Conservation (phyloP, 1,140 invertebrate species). For the Cephus cinctus region DNA sequence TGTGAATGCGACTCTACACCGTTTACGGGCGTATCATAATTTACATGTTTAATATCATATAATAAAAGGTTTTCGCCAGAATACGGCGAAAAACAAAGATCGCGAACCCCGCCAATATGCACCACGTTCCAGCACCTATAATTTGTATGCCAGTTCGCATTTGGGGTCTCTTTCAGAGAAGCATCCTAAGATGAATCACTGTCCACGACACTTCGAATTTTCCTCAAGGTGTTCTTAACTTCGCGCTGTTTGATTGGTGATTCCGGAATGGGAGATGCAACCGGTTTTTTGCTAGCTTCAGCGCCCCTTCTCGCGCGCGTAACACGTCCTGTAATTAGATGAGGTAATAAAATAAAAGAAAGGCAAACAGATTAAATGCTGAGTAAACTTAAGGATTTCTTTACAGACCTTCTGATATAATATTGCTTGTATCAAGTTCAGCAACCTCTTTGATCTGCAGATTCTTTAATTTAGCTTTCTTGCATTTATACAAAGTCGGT, state of each 20-base stretch:
- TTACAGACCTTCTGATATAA: conserved; percentile 42
- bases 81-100: too few species aligned
- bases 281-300: conserved; percentile 13
- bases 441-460: conserved; percentile 31
- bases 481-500: conserved; percentile 45
- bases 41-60: too few species aligned
- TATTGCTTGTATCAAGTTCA: conserved; percentile 33
- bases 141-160: too few species aligned
- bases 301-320: conserved; percentile 34
- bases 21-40: too few species aligned
- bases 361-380: not conserved
- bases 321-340: conserved; percentile 32
- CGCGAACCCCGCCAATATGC: too few species aligned
- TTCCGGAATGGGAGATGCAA: conserved; percentile 12
- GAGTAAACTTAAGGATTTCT: not conserved
- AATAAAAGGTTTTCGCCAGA: too few species aligned
- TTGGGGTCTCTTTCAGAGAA: too few species aligned
- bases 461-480: conserved; percentile 32
- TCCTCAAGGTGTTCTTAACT: conserved; percentile 24
- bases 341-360: conserved; percentile 4
- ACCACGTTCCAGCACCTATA: too few species aligned
- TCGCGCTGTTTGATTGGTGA: conserved; percentile 25
- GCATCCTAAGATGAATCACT: too few species aligned
- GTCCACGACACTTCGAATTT: conserved; percentile 38
- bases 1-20: too few species aligned